Evolutionary conservation across 2,113 vertebrate genomes (phyloP), one percentile per base, ranked within the genome.

Genomic region (Ophiodon elongatus): DNA sequence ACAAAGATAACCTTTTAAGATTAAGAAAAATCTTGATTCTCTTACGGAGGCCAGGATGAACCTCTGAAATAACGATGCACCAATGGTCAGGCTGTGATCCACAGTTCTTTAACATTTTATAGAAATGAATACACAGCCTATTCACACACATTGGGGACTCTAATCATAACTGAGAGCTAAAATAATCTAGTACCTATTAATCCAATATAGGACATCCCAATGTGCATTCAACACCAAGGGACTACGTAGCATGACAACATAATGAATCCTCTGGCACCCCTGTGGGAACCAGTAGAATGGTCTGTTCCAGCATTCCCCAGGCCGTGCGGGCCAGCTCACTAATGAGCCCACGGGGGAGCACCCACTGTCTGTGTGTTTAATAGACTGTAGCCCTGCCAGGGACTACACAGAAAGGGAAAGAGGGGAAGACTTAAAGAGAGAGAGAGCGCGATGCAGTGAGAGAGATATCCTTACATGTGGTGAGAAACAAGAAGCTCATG

Each of bases 271-370:
- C 79, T 70, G 85, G 83, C 92, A 90, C 90, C 92, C 92, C 93
- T 92, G 39, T 35, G 92, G 92, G 91, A 93, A 85, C 79, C 4
- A 29, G 81, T 27, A 65, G 76, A 91, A 90, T 94, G 92, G 93
- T 92, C 88, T 88, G 88, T 88, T 94, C 92, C 89, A 81, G 80
- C 84, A 76, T 88, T 92, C 89, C 87, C 91, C 63, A 76, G 90
- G 90, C 91, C 6, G 31, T 50, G 76, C 27, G 88, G 92, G 88
- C 85, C 85, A 79, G 88, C 83, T 91, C 85, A 91, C 94, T 95
- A 94, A 95, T 94, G 93, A 94, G 93, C 93, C 89, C 94, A 95
- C 94, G 87, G 91, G 93, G 93, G 94, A 94, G 88, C 63, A 70
- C 83, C 90, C 90, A 74, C 85, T 88, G 88, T 90, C 89, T 91